phyloP scores from a whole-genome alignment of 2,113 vertebrate species.

The Poicephalus gulielmi region DNA sequence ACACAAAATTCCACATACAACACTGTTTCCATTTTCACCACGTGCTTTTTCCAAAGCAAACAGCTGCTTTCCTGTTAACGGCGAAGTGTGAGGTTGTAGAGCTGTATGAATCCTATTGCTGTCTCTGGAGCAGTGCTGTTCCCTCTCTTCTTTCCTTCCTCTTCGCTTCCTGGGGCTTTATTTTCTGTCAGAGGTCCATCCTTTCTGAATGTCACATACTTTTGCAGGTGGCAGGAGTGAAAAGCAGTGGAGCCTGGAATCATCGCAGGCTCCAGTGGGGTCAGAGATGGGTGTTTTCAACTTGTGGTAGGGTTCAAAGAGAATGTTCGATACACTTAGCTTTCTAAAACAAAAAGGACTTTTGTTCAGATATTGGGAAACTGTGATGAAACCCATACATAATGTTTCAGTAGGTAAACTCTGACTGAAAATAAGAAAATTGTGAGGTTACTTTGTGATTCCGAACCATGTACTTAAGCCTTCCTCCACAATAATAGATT shows the following conservation, averaged over 20 bases:
- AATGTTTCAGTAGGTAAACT: neutral
- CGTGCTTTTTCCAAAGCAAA: constrained; percentile 77
- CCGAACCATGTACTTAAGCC: neutral
- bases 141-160: constrained; percentile 85
- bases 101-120: constrained; percentile 76
- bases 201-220: constrained; percentile 45
- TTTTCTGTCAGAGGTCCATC: constrained; percentile 65
- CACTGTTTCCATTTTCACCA: constrained; percentile 22
- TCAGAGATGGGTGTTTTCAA: neutral
- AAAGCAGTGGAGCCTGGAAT: neutral
- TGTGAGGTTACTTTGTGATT: neutral
- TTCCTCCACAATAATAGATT: neutral
- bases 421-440: neutral
- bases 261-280: neutral
- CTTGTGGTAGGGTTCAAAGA: neutral
- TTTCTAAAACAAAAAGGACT: neutral
- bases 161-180: constrained; percentile 56
- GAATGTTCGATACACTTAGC: neutral
- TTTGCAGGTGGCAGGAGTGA: constrained; percentile 43
- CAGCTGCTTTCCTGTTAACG: constrained; percentile 69
- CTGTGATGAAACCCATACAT: neutral
- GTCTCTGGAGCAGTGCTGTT: constrained; percentile 72
- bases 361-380: neutral
- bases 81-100: neutral
- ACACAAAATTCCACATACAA: neutral